Evolutionary conservation across 2,888 invertebrate species (phyloP).

Genomic region (Cosmia pyralina): DNA sequence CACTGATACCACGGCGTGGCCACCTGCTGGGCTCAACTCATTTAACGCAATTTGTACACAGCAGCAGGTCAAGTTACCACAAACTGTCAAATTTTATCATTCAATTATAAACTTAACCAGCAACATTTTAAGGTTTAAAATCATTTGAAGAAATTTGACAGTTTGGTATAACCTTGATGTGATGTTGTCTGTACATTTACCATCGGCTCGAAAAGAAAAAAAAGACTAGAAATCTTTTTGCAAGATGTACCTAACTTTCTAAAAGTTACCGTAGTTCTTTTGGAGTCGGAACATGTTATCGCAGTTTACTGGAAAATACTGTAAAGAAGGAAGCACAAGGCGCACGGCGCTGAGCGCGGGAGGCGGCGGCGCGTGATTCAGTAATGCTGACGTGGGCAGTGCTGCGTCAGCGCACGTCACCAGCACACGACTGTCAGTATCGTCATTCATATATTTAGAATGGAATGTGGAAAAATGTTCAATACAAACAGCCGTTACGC

Average conservation of each 20-base stretch:
- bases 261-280: background rate
- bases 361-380: conserved; percentile 79
- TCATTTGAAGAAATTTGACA: too few relatives aligned
- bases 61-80: too few relatives aligned
- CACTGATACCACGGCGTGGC: background rate
- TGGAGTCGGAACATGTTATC: conserved; percentile 3
- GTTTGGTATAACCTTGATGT: too few relatives aligned
- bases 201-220: too few relatives aligned
- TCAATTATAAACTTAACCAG: too few relatives aligned
- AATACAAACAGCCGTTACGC: conserved; percentile 73
- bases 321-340: conserved; percentile 31
- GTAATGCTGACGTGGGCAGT: conserved; percentile 82
- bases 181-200: too few relatives aligned
- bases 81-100: too few relatives aligned
- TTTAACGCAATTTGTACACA: background rate
- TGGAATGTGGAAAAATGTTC: conserved; percentile 82
- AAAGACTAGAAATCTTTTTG: background rate
- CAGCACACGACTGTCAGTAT: conserved; percentile 67
- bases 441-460: conserved; percentile 87
- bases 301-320: conserved; percentile 21
- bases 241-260: background rate
- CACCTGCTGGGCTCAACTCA: background rate
- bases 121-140: too few relatives aligned
- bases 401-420: conserved; percentile 84
- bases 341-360: conserved; percentile 25